Conservation (phyloP, 2,797 vertebrate genomes). For the Valencia hispanica region DNA sequence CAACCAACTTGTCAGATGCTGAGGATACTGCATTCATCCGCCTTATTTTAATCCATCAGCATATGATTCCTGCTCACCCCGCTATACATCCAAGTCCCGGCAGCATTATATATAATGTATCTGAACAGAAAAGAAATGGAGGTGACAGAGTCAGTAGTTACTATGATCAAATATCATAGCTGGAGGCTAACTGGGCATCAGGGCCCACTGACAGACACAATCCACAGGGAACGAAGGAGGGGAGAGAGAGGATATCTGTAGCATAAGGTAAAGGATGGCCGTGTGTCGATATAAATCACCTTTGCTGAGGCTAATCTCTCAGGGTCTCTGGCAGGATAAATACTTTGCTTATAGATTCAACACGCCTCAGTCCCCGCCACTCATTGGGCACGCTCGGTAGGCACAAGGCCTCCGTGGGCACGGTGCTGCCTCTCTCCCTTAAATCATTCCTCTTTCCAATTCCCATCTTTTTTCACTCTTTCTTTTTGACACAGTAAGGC, state of each 20-base stretch:
- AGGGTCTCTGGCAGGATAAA: constrained; percentile 83
- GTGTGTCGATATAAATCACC: constrained; percentile 91
- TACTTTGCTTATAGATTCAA: constrained; percentile 84
- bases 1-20: constrained; percentile 70
- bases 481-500: constrained; percentile 64
- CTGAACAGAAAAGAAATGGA: constrained; percentile 89
- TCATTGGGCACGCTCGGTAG: constrained; percentile 80
- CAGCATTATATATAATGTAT: constrained; percentile 91
- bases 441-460: constrained; percentile 79
- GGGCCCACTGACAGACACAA: constrained; percentile 89
- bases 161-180: constrained; percentile 97
- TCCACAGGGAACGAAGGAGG: constrained; percentile 76
- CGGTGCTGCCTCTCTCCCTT: constrained; percentile 62
- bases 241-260: constrained; percentile 72
- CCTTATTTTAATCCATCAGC: constrained; percentile 93
- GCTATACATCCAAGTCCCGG: constrained; percentile 90
- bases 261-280: constrained; percentile 84
- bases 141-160: constrained; percentile 95
- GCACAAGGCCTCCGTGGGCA: constrained; percentile 78
- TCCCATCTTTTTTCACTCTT: constrained; percentile 73
- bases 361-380: constrained; percentile 77
- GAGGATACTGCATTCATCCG: constrained; percentile 87
- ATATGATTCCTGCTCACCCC: constrained; percentile 85
- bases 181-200: constrained; percentile 91
- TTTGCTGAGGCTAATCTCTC: constrained; percentile 88